Conservation (phyloP, 2,113 vertebrate genomes). For the Tylochromis polylepis region DNA sequence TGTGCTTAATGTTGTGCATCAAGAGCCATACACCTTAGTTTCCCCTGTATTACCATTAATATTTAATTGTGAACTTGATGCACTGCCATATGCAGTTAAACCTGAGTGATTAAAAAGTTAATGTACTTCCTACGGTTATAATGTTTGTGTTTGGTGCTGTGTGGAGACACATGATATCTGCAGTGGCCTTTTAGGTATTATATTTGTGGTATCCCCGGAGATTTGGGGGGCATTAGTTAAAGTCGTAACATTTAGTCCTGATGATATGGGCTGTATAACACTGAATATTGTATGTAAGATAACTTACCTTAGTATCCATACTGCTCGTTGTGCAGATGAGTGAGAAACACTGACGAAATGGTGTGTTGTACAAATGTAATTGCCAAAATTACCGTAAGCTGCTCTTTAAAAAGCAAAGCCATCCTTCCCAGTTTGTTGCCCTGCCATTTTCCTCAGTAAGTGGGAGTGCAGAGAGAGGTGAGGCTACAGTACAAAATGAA, state of each 20-base stretch:
- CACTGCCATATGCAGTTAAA: conserved; percentile 7
- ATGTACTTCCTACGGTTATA: conserved; percentile 7
- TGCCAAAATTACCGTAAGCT: background rate
- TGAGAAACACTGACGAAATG: background rate
- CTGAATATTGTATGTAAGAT: background rate
- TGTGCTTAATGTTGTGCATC: conserved; percentile 15
- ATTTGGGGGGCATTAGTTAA: background rate
- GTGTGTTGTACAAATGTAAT: background rate
- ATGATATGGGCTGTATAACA: background rate
- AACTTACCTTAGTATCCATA: background rate
- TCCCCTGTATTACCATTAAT: conserved; percentile 35
- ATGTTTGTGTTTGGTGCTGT: background rate
- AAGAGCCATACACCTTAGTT: conserved; percentile 20
- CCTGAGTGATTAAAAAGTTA: conserved; percentile 19
- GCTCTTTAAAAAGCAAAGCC: background rate
- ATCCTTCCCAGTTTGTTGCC: conserved; percentile 20
- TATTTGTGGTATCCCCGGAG: background rate
- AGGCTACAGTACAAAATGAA: background rate
- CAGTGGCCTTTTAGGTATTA: background rate
- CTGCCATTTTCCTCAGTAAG: background rate
- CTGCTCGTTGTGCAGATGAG: background rate
- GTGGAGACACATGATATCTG: background rate
- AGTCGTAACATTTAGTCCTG: background rate
- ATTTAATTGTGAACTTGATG: conserved; percentile 28
- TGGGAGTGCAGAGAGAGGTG: background rate